Evolutionary conservation across 2,888 invertebrate genomes (phyloP), one percentile per base, ranked within the genome.

Genomic region (Aporophyla lueneburgensis): DNA sequence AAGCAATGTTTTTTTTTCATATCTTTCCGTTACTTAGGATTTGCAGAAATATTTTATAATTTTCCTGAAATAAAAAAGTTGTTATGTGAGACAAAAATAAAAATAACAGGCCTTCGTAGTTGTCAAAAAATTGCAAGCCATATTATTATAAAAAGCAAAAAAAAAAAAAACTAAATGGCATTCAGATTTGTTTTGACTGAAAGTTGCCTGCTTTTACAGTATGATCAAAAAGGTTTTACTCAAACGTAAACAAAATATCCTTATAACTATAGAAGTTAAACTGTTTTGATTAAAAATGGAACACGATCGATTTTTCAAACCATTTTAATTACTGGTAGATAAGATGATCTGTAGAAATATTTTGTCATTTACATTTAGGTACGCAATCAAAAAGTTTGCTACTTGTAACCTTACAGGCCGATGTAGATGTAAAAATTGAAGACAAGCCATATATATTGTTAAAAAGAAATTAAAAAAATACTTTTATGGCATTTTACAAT

Each of bases 201-300:
- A 63, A 53, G 16, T 75, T 46, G 53, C 43, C 40, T 46, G 9
- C 10, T 46, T 56, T 61, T 49, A 56, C 19, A 16, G 27, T 58
- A 58, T 43, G n/a, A 51, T 19, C 3, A 24, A 78, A 76, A 24
- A 68, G 27, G 43, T 33, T 58, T 27, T 78, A 51, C 4, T 27
- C 0, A 27, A 68, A 51, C 27, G 21, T 27, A 21, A 27, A 21
- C 7, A 21, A 49, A 51, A 9, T 12, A 6, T 19, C 12, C 21
- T 21, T 27, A 21, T 66, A 66, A 49, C 7, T 27, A 27, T 2
- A 27, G 0, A 7, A 27, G 12, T 21, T 65, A 10, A 43, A 16
- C 10, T 2, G 14, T 56, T 56, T 54, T 56, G 14, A 56, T 56
- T 16, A 16, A 16, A 16, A 24, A 58, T 58, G 24, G 24, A 40